These are phyloP conservation scores for Drosophila equinoxialis DNA, from an alignment of 1,140 invertebrate genomes.

Conservation along the genomic window DNA sequence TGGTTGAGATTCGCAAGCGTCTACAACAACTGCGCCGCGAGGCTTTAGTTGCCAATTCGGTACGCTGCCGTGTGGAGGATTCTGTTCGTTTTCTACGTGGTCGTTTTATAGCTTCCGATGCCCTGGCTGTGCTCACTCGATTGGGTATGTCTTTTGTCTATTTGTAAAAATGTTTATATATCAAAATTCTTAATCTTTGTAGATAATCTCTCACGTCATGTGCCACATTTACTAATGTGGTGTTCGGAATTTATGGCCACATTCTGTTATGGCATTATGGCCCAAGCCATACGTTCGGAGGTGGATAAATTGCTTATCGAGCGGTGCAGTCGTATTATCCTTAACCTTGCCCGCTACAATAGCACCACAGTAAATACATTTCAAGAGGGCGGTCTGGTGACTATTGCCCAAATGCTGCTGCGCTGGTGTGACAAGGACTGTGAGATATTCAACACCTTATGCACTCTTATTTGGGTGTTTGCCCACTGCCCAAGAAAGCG, in stretches of 20 bases:
- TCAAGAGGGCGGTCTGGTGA: conserved; percentile 74
- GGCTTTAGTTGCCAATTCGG: conserved; percentile 83
- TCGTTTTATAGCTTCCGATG: conserved; percentile 68
- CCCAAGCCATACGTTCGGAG: conserved; percentile 82
- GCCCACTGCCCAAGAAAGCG: conserved; percentile 84
- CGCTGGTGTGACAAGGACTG: conserved; percentile 87
- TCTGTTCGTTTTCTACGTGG: conserved; percentile 66
- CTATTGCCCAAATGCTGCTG: conserved; percentile 84
- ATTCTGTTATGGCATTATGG: conserved; percentile 83
- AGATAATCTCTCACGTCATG: conserved; percentile 79
- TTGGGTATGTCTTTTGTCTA: conserved; percentile 53
- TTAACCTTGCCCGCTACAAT: conserved; percentile 80
- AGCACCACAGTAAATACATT: conserved; percentile 73
- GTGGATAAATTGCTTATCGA: conserved; percentile 82
- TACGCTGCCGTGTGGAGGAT: conserved; percentile 69
- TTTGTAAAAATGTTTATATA: no score
- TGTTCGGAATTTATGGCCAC: conserved; percentile 77
- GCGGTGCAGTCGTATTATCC: conserved; percentile 80
- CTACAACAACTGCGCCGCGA: conserved; percentile 83
- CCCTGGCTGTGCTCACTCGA: conserved; percentile 60
- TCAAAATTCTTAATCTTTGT: neutral
- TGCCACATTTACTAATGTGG: conserved; percentile 75
- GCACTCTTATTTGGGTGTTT: conserved; percentile 87
- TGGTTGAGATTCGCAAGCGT: conserved; percentile 84
- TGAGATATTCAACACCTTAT: conserved; percentile 85